Conservation (phyloP, 2,113 vertebrate genomes). For the Lagopus muta region DNA sequence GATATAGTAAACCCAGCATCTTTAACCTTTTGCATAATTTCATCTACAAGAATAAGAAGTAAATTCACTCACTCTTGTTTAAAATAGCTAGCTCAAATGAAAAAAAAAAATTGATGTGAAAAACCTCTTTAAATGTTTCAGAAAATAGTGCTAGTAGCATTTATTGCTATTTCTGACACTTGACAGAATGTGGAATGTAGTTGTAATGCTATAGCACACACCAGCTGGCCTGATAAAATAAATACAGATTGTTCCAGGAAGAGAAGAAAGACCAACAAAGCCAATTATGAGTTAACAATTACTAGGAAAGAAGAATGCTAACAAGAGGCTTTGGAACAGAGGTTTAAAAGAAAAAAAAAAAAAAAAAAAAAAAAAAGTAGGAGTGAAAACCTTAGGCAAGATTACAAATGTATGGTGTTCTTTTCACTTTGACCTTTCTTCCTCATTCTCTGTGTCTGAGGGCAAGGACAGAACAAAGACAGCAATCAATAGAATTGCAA, state of each 20-base stretch:
- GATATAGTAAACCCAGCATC: slow-evolving; percentile 81
- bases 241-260: neutral
- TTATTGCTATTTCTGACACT: neutral
- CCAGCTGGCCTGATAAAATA: neutral
- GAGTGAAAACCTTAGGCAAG: neutral
- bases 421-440: neutral
- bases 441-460: neutral
- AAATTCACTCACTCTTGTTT: neutral
- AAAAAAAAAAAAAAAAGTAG: neutral
- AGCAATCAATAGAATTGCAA: no score
- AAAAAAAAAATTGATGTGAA: neutral
- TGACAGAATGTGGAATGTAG: neutral
- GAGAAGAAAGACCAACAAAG: neutral
- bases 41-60: slow-evolving; percentile 69
- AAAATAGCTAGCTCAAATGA: neutral
- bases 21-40: slow-evolving; percentile 81
- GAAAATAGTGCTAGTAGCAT: neutral
- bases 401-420: neutral
- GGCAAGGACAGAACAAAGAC: neutral
- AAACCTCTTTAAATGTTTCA: neutral
- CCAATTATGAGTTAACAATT: neutral
- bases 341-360: neutral
- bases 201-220: neutral
- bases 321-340: neutral
- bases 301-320: neutral